Evolutionary conservation across 2,888 invertebrate species (phyloP).

Genomic region (Apodemia zela): DNA sequence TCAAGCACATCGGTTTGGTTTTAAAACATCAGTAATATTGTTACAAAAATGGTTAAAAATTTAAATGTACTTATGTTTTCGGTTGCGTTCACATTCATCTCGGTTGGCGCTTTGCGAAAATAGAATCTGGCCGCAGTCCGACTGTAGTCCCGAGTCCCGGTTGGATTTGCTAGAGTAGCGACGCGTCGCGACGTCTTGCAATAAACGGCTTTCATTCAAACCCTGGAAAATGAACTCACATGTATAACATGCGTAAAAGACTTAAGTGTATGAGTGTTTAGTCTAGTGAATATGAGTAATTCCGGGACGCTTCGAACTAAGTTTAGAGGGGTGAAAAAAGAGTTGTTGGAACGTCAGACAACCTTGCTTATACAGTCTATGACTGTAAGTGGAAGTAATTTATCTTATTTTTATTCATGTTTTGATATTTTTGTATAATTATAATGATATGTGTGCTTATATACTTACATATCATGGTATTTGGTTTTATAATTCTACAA

Average conservation of each 20-base stretch:
- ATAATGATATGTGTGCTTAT: background rate
- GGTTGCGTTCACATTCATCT: conserved; percentile 64
- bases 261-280: conserved; percentile 29
- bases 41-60: conserved; percentile 9
- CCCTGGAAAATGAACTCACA: conserved; percentile 1
- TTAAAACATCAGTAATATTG: background rate
- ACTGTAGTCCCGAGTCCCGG: conserved; percentile 66
- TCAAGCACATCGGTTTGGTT: no score
- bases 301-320: conserved; percentile 81
- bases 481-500: background rate
- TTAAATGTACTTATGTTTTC: conserved; percentile 44
- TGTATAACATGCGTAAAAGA: conserved; percentile 18
- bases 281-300: conserved; percentile 64
- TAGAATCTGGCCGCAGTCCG: conserved; percentile 75
- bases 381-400: conserved; percentile 84
- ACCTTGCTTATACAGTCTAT: conserved; percentile 87
- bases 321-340: conserved; percentile 89
- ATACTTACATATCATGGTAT: background rate
- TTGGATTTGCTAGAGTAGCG: conserved; percentile 61
- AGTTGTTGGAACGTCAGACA: conserved; percentile 86
- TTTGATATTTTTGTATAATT: background rate
- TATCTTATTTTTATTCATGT: background rate
- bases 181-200: conserved; percentile 44
- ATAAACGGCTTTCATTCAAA: conserved; percentile 1
- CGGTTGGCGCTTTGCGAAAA: conserved; percentile 75